Conservation (phyloP, 2,797 vertebrate genomes). For the Squalus acanthias region DNA sequence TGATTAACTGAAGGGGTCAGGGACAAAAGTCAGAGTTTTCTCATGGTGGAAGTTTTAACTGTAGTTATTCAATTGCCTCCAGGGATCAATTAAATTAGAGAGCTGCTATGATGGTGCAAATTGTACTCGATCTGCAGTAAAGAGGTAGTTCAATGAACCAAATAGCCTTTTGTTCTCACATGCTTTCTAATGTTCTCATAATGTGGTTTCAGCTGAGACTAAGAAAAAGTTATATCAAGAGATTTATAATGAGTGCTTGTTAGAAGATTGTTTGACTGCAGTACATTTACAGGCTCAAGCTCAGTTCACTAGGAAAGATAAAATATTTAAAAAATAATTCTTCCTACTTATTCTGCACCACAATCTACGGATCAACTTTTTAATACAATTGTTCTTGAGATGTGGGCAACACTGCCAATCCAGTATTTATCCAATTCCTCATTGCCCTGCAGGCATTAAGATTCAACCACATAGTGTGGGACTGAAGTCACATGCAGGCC, state of each 20-base stretch:
- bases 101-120: constrained; percentile 3
- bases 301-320: neutral
- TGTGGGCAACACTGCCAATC: neutral
- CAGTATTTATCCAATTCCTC: neutral
- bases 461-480: neutral
- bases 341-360: neutral
- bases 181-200: neutral
- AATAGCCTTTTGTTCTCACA: neutral
- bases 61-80: constrained; percentile 9
- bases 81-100: constrained; percentile 31
- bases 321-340: neutral
- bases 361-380: neutral
- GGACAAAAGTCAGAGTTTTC: neutral
- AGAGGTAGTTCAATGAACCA: constrained; percentile 24
- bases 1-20: neutral
- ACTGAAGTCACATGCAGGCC: neutral
- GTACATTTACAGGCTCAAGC: neutral
- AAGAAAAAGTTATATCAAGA: neutral
- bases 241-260: neutral
- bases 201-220: constrained; percentile 18
- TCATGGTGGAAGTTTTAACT: neutral
- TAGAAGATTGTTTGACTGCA: neutral
- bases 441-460: neutral
- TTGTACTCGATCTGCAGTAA: neutral
- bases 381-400: neutral